Base-by-base conservation (phyloP, 1,140 invertebrate species). In the Dendroctonus valens region DNA sequence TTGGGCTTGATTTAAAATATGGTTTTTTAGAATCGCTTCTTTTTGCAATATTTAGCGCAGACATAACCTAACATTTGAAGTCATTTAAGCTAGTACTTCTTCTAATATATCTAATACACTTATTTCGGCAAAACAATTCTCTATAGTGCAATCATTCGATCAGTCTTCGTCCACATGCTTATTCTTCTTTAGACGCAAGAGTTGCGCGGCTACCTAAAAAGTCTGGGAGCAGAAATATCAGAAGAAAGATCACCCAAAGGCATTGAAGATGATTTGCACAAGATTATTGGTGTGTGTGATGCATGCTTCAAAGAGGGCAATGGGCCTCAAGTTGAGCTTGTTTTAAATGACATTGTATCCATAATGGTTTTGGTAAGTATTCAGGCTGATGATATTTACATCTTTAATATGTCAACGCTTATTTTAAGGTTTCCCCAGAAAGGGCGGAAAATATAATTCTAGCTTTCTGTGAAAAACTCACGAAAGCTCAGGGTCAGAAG, bases 201-300 rank as follows among this genome's bases (percentile, higher is more conserved):
- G 80, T 80, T 98, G 12, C 82, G 94, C 68, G 87, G 86, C 54
- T 96, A 94, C 81, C 91, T 97, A 70, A 96, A 96, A 80, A 88
- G 87, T 68, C 82, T 96, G 14, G 94, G 94, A 40, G 94, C 94
- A 38, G 92, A 95, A 82, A 93, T 97, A 71, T 92, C 92, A 3
- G 90, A 92, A 75, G 92, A 96, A 76, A 93, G 93, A 75, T 91
- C 91, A 6, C 84, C 88, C 0, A 93, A 94, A 81, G 93, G 93
- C 7, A 89, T 96, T 71, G 91, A 95, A 78, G 91, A 94, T 85
- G 94, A 97, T 83, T 82, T 97, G 62, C 91, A 94, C 76, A 94
- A 97, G 80, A 95, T 97, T 69, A 95, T 97, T 75, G 91, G 91
- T 58, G 94, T 94, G 6, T 96, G 93, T 77, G 93, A 96, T 79